Conservation (phyloP, 2,888 invertebrate species). For the Hirtodrosophila cameraria region DNA sequence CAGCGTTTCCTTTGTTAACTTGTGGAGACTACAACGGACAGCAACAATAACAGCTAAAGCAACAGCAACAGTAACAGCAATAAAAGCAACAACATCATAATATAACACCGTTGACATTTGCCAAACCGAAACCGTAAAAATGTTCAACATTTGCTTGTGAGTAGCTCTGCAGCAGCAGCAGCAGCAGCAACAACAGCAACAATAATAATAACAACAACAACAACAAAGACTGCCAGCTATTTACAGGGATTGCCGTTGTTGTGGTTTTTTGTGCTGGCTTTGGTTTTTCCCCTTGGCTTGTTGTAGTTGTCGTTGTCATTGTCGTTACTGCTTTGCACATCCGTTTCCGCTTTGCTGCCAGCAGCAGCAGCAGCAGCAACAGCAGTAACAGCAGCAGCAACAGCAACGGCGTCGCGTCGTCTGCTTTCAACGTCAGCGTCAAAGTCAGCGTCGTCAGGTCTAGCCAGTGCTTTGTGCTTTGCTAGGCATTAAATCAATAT, state of each 20-base stretch:
- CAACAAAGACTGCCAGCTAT: slow-evolving; percentile 54
- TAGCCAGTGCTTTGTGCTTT: slow-evolving; percentile 39
- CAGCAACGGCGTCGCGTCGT: slow-evolving; percentile 62
- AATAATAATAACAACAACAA: slow-evolving; percentile 30
- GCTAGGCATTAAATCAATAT: slow-evolving; percentile 65
- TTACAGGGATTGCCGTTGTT: slow-evolving; percentile 61
- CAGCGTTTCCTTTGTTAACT: slow-evolving; percentile 38
- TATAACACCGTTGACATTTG: slow-evolving; percentile 70
- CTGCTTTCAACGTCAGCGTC: slow-evolving; percentile 39
- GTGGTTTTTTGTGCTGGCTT: slow-evolving; percentile 54
- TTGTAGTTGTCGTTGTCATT: slow-evolving; percentile 8
- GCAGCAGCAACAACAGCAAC: slow-evolving; percentile 33
- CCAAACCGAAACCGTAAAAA: slow-evolving; percentile 73
- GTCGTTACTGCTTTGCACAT: slow-evolving; percentile 60
- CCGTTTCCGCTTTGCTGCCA: slow-evolving; percentile 63
- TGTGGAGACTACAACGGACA: slow-evolving; percentile 11
- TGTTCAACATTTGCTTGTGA: slow-evolving; percentile 68
- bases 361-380: slow-evolving; percentile 3
- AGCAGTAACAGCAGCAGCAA: slow-evolving; percentile 1
- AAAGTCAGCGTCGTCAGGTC: slow-evolving; percentile 46
- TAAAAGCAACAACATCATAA: slow-evolving; percentile 40
- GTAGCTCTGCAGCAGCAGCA: slow-evolving; percentile 41
- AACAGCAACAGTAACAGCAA: slow-evolving; percentile 7
- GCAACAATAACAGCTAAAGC: slow-evolving; percentile 14
- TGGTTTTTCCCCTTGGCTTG: slow-evolving; percentile 2